These are phyloP conservation scores for Drosophila algonquin DNA, from an alignment of 2,888 invertebrate genomes.

Conservation along the genomic window DNA sequence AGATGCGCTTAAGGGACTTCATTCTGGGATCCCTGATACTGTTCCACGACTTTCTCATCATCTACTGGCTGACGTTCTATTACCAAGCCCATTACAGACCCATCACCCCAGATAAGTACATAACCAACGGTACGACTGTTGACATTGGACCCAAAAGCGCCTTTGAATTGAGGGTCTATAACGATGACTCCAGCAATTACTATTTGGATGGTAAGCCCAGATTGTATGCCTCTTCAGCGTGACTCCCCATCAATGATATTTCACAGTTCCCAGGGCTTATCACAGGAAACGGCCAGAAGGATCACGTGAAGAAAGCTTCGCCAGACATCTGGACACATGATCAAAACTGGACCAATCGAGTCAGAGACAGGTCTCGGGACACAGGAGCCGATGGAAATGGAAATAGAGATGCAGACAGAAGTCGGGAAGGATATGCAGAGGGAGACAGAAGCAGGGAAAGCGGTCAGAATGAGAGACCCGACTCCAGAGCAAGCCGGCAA, in stretches of 20 bases:
- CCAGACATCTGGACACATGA: not conserved
- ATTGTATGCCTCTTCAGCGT: not conserved
- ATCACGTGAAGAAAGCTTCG: not conserved
- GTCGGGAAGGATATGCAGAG: no score
- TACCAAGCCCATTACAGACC: conserved; percentile 47
- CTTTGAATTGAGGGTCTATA: not conserved
- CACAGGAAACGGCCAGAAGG: not conserved
- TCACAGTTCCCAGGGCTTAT: not conserved
- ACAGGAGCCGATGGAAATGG: not conserved
- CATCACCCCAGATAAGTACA: conserved; percentile 11
- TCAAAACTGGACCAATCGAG: not conserved
- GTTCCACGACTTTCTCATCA: conserved; percentile 66
- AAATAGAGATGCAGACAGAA: not conserved
- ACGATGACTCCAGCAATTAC: not conserved
- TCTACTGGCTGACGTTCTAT: conserved; percentile 64
- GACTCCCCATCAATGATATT: not conserved
- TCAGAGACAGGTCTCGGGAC: not conserved
- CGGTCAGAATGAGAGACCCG: not conserved
- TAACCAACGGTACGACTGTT: not conserved
- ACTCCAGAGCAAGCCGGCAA: not conserved
- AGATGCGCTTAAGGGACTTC: conserved; percentile 56
- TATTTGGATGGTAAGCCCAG: not conserved
- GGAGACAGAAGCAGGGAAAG: not conserved
- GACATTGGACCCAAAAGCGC: not conserved
- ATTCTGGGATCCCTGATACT: conserved; percentile 57